Percentiles rank a stretch among this genome's conserved stretches.
phyloP scores from a whole-genome alignment of 1,140 invertebrate genomes.

The Chionoecetes opilio region DNA sequence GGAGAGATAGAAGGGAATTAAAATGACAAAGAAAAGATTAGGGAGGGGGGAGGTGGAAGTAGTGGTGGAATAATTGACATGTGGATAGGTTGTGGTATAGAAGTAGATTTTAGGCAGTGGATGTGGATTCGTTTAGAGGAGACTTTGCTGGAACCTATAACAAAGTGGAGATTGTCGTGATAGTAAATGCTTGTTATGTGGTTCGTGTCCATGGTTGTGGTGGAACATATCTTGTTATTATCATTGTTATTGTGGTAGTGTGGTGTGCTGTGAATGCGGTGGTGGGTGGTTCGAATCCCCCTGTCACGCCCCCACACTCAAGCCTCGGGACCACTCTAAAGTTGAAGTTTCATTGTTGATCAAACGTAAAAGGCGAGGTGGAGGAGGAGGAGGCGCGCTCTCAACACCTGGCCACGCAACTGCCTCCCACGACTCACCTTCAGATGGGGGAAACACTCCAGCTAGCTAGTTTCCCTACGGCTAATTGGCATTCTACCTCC shows the following conservation, averaged over 20 bases:
- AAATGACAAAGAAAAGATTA: too few species aligned
- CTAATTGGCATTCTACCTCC: too few species aligned
- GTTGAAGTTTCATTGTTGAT: constrained; percentile 61
- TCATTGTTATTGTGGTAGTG: not conserved
- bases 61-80: too few species aligned
- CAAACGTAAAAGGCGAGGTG: constrained; percentile 55
- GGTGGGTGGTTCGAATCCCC: not conserved
- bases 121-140: too few species aligned
- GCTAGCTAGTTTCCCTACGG: too few species aligned
- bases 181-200: too few species aligned
- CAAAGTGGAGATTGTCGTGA: too few species aligned
- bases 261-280: not conserved
- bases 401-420: not conserved
- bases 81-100: too few species aligned
- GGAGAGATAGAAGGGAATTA: too few species aligned
- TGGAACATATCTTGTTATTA: not conserved
- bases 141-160: too few species aligned
- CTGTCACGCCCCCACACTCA: not conserved
- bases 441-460: not conserved
- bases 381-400: not conserved
- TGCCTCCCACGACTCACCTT: not conserved
- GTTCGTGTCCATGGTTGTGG: not conserved
- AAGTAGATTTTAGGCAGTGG: too few species aligned
- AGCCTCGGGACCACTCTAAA: constrained; percentile 34
- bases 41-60: too few species aligned